Conservation (phyloP, 2,888 invertebrate species). For the Pseudococcus jackbeardsleyi region DNA sequence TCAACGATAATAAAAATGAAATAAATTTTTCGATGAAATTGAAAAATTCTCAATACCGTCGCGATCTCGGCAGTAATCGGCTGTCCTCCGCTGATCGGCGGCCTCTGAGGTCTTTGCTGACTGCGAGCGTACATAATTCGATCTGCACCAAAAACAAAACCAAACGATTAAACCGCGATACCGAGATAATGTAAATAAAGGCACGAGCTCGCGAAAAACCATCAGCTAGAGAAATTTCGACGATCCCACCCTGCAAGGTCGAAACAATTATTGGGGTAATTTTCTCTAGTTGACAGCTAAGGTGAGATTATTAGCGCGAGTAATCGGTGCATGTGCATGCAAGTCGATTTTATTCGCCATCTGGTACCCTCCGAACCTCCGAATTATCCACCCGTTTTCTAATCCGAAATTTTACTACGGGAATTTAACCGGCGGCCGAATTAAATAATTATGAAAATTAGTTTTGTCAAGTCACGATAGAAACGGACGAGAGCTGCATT, state of each 20-base stretch:
- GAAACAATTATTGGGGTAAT: background rate
- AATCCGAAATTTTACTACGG: background rate
- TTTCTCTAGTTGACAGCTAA: constrained; percentile 50
- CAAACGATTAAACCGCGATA: background rate
- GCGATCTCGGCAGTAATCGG: constrained; percentile 78
- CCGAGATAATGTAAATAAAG: background rate
- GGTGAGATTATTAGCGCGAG: constrained; percentile 54
- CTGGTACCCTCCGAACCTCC: background rate
- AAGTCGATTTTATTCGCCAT: background rate
- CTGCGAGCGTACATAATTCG: constrained; percentile 76
- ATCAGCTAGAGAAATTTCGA: background rate
- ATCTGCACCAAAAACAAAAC: constrained; percentile 71
- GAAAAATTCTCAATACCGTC: constrained; percentile 71
- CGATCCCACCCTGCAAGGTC: background rate
- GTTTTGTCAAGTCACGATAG: constrained; percentile 41
- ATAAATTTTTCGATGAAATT: too few relatives aligned
- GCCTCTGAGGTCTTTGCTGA: constrained; percentile 72
- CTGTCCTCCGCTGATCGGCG: constrained; percentile 76
- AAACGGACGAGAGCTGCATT: background rate
- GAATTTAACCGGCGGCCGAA: background rate
- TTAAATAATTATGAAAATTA: constrained; percentile 60
- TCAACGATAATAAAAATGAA: too few relatives aligned
- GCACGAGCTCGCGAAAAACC: background rate
- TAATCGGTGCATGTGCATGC: constrained; percentile 7
- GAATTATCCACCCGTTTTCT: background rate